phyloP scores from a whole-genome alignment of 2,113 vertebrate genomes.

The Silurus asotus region DNA sequence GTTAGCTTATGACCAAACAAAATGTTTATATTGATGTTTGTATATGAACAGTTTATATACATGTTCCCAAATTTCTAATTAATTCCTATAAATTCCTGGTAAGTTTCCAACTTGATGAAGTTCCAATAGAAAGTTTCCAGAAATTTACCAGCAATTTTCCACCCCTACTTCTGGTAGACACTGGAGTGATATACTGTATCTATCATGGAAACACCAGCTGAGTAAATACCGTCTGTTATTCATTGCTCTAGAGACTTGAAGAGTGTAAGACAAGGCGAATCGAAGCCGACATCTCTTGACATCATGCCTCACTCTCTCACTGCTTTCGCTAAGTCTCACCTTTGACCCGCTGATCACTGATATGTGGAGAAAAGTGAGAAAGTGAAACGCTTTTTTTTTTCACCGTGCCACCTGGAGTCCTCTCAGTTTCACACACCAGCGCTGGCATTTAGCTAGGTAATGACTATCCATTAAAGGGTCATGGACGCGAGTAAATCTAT shows the following conservation, averaged over 20 bases:
- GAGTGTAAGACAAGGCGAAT: not conserved
- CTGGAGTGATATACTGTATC: not conserved
- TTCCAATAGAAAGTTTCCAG: no score
- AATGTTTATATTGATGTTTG: no score
- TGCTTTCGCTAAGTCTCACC: constrained; percentile 47
- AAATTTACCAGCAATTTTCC: no score
- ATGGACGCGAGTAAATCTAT: constrained; percentile 22
- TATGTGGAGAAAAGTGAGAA: constrained; percentile 55
- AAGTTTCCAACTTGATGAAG: no score
- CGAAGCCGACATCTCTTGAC: no score
- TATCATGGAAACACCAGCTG: not conserved
- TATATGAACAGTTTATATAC: no score
- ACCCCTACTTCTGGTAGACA: not conserved
- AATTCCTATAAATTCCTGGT: no score
- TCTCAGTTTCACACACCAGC: constrained; percentile 30
- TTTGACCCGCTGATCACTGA: constrained; percentile 60
- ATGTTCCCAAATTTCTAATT: no score
- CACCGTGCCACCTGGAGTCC: constrained; percentile 35
- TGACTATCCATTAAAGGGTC: constrained; percentile 36
- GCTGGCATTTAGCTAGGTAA: constrained; percentile 32
- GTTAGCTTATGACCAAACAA: no score
- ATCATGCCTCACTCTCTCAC: constrained; percentile 46
- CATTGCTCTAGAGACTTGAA: not conserved
- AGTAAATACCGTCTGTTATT: not conserved
- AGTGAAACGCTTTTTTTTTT: constrained; percentile 43